phyloP scores from a whole-genome alignment of 2,888 invertebrate species.

The Strigamia crassipes region DNA sequence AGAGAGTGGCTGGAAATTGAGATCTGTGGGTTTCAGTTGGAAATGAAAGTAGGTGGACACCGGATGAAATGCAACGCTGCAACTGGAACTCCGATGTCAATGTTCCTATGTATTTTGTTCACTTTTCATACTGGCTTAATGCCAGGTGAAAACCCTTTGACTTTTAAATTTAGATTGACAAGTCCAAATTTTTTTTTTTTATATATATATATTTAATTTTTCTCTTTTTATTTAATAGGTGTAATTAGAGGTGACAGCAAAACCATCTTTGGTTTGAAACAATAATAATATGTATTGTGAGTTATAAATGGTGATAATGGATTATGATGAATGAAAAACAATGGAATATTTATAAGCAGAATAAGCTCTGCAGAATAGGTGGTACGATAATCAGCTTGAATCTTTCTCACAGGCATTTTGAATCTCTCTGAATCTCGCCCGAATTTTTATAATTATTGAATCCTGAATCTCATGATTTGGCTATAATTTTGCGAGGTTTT shows the following conservation, averaged over 20 bases:
- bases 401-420: too few relatives aligned
- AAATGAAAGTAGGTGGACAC: slow-evolving; percentile 2
- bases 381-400: too few relatives aligned
- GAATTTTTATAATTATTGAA: too few relatives aligned
- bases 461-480: too few relatives aligned
- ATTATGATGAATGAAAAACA: too few relatives aligned
- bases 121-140: slow-evolving; percentile 12
- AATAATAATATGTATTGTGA: too few relatives aligned
- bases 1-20: not conserved
- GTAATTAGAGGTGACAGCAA: not conserved
- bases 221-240: not conserved
- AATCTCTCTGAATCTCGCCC: too few relatives aligned
- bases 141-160: slow-evolving; percentile 38
- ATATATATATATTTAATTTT: not conserved
- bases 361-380: too few relatives aligned
- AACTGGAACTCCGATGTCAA: not conserved
- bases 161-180: slow-evolving; percentile 19
- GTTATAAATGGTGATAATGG: too few relatives aligned
- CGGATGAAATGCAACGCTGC: not conserved
- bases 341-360: too few relatives aligned
- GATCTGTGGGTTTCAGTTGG: not conserved
- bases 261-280: not conserved
- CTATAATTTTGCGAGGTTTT: too few relatives aligned
- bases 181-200: not conserved
- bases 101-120: slow-evolving; percentile 6